phyloP scores from a whole-genome alignment of 2,113 vertebrate species.

The Tyrannus savana region DNA sequence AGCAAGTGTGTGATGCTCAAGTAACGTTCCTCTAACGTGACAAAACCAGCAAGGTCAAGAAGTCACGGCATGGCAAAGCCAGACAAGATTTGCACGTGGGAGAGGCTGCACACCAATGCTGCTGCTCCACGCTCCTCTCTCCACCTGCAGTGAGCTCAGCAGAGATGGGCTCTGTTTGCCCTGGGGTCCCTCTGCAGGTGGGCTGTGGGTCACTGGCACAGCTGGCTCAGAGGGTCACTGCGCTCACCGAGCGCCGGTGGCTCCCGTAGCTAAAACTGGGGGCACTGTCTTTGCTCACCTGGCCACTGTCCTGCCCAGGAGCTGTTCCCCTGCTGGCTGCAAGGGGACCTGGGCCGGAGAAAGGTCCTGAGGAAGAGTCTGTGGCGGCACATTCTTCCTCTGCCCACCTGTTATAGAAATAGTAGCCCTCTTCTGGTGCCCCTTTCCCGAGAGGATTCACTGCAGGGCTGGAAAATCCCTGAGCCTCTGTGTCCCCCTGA shows the following conservation, averaged over 20 bases:
- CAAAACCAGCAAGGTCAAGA: not conserved
- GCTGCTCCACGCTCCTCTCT: not conserved
- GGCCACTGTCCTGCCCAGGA: not conserved
- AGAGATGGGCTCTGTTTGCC: not conserved
- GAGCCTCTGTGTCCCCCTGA: not conserved
- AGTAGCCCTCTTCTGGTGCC: not conserved
- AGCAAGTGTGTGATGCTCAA: not conserved
- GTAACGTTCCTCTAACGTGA: not conserved
- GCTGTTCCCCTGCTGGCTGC: not conserved
- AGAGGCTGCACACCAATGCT: not conserved
- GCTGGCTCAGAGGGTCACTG: constrained; percentile 70
- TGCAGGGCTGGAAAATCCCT: not conserved
- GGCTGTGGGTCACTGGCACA: not conserved
- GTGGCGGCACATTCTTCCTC: not conserved
- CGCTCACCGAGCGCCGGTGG: constrained; percentile 76
- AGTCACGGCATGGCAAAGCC: not conserved
- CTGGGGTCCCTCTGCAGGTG: not conserved
- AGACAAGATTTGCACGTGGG: not conserved
- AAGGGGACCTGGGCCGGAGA: not conserved
- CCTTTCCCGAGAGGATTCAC: not conserved
- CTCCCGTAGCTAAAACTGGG: not conserved
- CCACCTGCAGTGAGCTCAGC: not conserved
- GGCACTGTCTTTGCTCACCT: not conserved
- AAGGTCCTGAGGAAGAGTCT: not conserved
- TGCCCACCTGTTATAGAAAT: not conserved